Percentiles rank a stretch among this genome's conserved stretches.
These are phyloP conservation scores for Trachelipus rathkii DNA, from an alignment of 1,140 invertebrate species.

Conservation along the genomic window DNA sequence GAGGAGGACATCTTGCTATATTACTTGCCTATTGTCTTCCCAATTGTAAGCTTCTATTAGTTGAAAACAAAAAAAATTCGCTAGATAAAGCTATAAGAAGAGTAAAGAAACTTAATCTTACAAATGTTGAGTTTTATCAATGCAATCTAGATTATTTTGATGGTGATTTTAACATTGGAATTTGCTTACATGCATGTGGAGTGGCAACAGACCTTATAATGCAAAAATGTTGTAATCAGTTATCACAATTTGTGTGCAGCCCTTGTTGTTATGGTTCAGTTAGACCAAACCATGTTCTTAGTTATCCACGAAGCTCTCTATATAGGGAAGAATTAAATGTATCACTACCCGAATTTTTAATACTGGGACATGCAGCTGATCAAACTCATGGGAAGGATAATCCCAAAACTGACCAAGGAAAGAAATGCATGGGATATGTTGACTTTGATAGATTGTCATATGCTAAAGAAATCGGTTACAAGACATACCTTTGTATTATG, in stretches of 20 bases:
- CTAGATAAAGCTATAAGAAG: conserved; percentile 67
- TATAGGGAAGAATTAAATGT: conserved; percentile 62
- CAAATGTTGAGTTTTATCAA: conserved; percentile 77
- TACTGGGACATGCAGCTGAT: conserved; percentile 81
- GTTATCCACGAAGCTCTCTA: conserved; percentile 59
- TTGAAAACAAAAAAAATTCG: conserved; percentile 91
- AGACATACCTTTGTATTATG: conserved; percentile 68
- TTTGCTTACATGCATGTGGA: conserved; percentile 88
- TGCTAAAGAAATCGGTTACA: conserved; percentile 70
- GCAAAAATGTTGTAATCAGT: conserved; percentile 68
- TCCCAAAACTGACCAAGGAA: conserved; percentile 66
- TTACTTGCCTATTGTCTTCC: conserved; percentile 75
- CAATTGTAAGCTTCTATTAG: conserved; percentile 58
- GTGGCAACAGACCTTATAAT: conserved; percentile 89
- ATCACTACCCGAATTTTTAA: conserved; percentile 65
- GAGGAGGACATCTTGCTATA: conserved; percentile 87
- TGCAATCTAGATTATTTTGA: conserved; percentile 63
- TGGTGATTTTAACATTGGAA: conserved; percentile 68
- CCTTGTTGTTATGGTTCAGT: conserved; percentile 93
- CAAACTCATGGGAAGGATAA: conserved; percentile 73
- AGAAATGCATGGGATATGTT: conserved; percentile 77
- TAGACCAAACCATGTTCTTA: conserved; percentile 63
- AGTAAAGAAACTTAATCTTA: conserved; percentile 63
- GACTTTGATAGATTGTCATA: conserved; percentile 76
- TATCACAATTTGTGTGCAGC: conserved; percentile 80